These are phyloP conservation scores for Mantis religiosa DNA, from an alignment of 2,888 invertebrate species.

Conservation along the genomic window DNA sequence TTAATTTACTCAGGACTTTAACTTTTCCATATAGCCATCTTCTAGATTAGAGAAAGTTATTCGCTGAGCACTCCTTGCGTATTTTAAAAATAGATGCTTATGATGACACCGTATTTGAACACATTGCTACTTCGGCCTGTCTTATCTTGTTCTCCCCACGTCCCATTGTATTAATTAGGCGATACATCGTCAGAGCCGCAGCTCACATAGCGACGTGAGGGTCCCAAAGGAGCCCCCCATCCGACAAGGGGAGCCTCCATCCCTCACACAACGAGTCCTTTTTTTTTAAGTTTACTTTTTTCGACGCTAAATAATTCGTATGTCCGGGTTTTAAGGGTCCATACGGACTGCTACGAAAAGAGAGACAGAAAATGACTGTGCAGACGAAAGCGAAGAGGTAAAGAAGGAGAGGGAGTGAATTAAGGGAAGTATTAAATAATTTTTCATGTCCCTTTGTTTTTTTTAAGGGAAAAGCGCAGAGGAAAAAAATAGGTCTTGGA, in stretches of 20 bases:
- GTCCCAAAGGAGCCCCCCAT: constrained; percentile 4
- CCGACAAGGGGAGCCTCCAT: not conserved
- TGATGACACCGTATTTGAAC: not conserved
- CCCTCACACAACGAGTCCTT: constrained; percentile 15
- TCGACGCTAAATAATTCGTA: constrained; percentile 28
- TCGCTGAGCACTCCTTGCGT: not conserved
- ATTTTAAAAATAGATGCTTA: not conserved
- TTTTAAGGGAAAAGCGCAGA: constrained; percentile 11
- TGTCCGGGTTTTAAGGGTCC: constrained; percentile 30
- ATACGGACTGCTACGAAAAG: constrained; percentile 17
- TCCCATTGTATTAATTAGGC: constrained; percentile 24
- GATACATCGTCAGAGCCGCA: constrained; percentile 2
- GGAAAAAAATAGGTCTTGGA: constrained; percentile 21
- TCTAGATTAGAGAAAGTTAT: not conserved
- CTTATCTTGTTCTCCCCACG: not conserved
- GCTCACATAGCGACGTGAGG: not conserved
- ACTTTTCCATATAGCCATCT: too few species aligned
- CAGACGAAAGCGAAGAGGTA: constrained; percentile 5
- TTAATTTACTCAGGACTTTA: too few species aligned
- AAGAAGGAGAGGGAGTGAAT: constrained; percentile 25
- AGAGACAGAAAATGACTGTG: not conserved
- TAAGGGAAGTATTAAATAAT: constrained; percentile 34
- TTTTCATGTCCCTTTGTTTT: constrained; percentile 33
- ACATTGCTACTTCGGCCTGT: not conserved
- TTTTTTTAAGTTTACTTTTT: constrained; percentile 23